Base-by-base conservation (phyloP, 1,140 invertebrate species). In the Metaphire vulgaris region DNA sequence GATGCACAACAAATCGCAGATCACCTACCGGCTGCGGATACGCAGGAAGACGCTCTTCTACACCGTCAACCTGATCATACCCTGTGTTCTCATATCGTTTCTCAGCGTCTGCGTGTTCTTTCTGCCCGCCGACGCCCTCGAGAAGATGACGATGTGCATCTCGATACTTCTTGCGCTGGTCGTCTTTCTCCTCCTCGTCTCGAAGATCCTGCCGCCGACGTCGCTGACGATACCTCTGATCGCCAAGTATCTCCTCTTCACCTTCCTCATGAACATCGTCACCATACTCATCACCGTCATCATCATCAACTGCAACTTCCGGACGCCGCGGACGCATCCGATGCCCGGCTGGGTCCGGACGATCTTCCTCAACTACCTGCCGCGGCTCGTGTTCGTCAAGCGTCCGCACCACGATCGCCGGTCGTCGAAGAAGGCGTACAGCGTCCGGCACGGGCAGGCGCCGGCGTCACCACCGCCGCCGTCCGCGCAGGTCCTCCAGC, bases 191-290 rank as follows among this genome's bases (percentile, higher is more conserved):
- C 88, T 99, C 83, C 90, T 99, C 76, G 96, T 99, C 68, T 98
- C 96, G 76, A 99, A 99, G 88, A 99, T 99, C 86, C 89, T 99
- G 78, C 97, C 97, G 72, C 97, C 96, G 15, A 98, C 76, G 88
- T 99, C 77, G 0, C 76, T 86, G 31, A 85, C 84, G 16, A 85
- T 87, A 67, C 85, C 86, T 14, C 79, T 86, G 26, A 98, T 99
- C 79, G 95, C 96, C 84, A 99, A 98, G 88, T 99, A 99, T 88
- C 89, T 99, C 71, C 89, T 99, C 1, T 98, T 99, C 87, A 99
- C 97, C 32, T 99, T 99, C 87, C 96, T 99, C 76, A 98, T 99
- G 94, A 99, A 99, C 86, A 98, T 98, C 30, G 93, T 99, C 79
- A 97, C 95, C 89, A 99, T 99, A 87, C 88, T 99, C 75, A 93